Evolutionary conservation across 2,888 invertebrate genomes (phyloP).

Genomic region (Lymantria dispar): DNA sequence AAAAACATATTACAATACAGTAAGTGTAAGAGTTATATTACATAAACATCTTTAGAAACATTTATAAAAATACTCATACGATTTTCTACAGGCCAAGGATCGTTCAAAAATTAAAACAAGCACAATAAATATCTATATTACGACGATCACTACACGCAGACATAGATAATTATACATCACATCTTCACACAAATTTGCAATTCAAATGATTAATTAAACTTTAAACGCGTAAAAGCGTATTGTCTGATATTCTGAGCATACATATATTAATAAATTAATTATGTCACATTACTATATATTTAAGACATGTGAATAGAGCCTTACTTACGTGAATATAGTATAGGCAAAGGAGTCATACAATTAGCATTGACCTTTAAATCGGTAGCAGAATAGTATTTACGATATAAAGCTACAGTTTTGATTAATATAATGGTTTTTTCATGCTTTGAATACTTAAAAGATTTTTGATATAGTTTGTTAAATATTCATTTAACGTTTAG

Average conservation of each 20-base stretch:
- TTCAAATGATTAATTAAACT: background rate
- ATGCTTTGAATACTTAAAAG: background rate
- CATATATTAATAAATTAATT: background rate
- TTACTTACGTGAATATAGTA: slow-evolving; percentile 1
- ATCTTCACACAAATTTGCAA: background rate
- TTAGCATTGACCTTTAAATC: slow-evolving; percentile 39
- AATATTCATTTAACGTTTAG: too few relatives aligned
- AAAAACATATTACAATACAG: too few relatives aligned
- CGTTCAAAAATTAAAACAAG: background rate
- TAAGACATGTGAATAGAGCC: slow-evolving; percentile 2
- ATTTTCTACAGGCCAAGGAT: background rate
- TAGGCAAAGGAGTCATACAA: slow-evolving; percentile 5
- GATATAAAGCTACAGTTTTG: slow-evolving; percentile 6
- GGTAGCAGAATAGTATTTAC: slow-evolving; percentile 8
- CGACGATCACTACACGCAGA: background rate
- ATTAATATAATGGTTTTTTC: slow-evolving; percentile 1
- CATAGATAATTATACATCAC: background rate
- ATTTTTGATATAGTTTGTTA: background rate
- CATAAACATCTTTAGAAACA: too few relatives aligned
- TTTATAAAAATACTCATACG: too few relatives aligned
- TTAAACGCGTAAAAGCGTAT: background rate
- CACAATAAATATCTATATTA: background rate
- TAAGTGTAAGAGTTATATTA: too few relatives aligned
- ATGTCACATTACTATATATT: background rate
- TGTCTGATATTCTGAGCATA: background rate